Evolutionary conservation across 2,797 vertebrate genomes (phyloP).

Genomic region (Vipera ursinii): DNA sequence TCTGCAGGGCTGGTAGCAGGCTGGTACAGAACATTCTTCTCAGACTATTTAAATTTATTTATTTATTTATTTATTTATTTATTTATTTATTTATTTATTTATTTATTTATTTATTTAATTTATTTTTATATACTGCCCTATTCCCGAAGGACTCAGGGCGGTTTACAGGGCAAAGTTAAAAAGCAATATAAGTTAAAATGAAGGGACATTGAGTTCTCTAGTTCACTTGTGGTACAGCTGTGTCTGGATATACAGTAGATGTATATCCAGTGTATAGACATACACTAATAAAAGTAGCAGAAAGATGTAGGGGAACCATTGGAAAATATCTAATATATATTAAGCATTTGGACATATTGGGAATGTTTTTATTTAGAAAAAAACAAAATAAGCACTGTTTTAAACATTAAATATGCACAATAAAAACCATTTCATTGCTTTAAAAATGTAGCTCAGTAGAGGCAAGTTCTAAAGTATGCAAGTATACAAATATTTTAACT

Average conservation of each 20-base stretch:
- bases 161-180: too few species aligned
- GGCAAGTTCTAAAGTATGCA: constrained; percentile 68
- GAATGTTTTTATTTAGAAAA: constrained; percentile 5
- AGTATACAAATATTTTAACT: constrained; percentile 71
- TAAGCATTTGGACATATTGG: constrained; percentile 3
- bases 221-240: constrained; percentile 38
- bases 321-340: constrained; percentile 23
- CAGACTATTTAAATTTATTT: too few species aligned
- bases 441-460: constrained; percentile 57
- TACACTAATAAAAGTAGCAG: constrained; percentile 51
- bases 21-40: too few species aligned
- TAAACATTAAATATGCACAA: constrained; percentile 55
- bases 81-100: too few species aligned
- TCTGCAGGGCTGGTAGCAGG: too few species aligned
- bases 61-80: too few species aligned
- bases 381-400: constrained; percentile 34
- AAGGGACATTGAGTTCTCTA: constrained; percentile 47
- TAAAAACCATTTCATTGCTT: constrained; percentile 57
- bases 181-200: not conserved
- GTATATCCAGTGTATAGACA: constrained; percentile 44
- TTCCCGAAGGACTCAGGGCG: too few species aligned
- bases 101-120: too few species aligned
- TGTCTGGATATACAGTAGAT: constrained; percentile 28
- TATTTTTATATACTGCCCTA: too few species aligned
- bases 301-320: not conserved